Evolutionary conservation across 2,113 vertebrate species (phyloP).

Genomic region (Colinus virginianus): DNA sequence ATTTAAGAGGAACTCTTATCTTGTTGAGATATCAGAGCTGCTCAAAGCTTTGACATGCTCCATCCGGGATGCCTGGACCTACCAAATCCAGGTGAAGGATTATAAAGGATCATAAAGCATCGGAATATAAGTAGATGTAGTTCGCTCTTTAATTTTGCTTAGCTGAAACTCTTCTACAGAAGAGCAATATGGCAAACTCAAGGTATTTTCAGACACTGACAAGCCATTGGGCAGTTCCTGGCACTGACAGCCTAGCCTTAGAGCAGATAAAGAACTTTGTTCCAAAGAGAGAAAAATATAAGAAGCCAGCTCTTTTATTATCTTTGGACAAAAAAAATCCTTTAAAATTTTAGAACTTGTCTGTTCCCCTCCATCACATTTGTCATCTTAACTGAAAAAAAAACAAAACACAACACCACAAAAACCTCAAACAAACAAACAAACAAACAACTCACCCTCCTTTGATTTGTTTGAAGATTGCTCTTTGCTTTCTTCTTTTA

Average conservation of each 20-base stretch:
- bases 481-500: background rate
- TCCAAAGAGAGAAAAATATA: background rate
- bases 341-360: background rate
- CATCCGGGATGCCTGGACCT: background rate
- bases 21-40: background rate
- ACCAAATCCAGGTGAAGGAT: background rate
- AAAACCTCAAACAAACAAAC: no score
- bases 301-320: background rate
- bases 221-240: background rate
- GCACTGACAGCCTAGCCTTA: background rate
- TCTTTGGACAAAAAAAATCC: background rate
- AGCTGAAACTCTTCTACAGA: background rate
- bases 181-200: background rate
- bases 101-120: background rate
- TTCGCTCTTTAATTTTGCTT: background rate
- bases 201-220: background rate
- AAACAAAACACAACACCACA: background rate
- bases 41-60: background rate
- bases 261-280: background rate
- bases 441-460: background rate
- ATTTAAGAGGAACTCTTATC: background rate
- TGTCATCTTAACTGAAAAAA: background rate
- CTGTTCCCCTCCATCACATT: background rate
- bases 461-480: background rate
- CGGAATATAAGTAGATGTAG: background rate